phyloP scores from a whole-genome alignment of 2,888 invertebrate genomes.

The Perithous albicinctus region DNA sequence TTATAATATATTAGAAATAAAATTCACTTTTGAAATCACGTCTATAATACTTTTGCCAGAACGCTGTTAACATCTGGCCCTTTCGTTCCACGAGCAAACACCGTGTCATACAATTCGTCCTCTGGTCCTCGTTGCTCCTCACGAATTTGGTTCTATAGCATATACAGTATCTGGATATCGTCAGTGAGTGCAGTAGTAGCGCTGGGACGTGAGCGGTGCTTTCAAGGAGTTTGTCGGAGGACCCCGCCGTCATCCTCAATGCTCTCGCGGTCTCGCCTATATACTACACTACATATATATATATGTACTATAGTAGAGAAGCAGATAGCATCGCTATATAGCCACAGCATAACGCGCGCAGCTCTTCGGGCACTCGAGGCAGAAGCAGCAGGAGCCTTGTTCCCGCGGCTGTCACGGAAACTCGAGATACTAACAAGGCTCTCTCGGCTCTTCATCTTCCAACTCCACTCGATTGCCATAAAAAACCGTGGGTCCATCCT shows the following conservation, averaged over 20 bases:
- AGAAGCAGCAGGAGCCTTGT: slow-evolving; percentile 44
- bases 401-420: slow-evolving; percentile 52
- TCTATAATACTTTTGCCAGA: not conserved
- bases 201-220: slow-evolving; percentile 37
- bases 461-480: slow-evolving; percentile 1
- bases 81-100: not conserved
- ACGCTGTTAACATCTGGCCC: not conserved
- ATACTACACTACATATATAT: no score
- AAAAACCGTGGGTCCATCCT: not conserved
- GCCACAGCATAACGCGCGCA: not conserved
- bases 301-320: slow-evolving; percentile 8
- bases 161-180: slow-evolving; percentile 53
- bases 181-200: slow-evolving; percentile 37
- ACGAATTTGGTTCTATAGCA: slow-evolving; percentile 10
- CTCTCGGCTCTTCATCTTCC: slow-evolving; percentile 30
- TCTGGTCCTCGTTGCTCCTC: not conserved
- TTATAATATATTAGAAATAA: not conserved
- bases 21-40: no score
- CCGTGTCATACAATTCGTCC: slow-evolving; percentile 1
- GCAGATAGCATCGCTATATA: slow-evolving; percentile 22
- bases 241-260: slow-evolving; percentile 48
- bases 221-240: slow-evolving; percentile 54
- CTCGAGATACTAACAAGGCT: slow-evolving; percentile 54
- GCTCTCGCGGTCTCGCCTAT: slow-evolving; percentile 51
- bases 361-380: slow-evolving; percentile 29